A percentile compares a stretch with the other conserved stretches of the same genome.
Evolutionary conservation across 1,140 invertebrate genomes (phyloP).

Genomic region (Aphaenogaster ashmeadi): DNA sequence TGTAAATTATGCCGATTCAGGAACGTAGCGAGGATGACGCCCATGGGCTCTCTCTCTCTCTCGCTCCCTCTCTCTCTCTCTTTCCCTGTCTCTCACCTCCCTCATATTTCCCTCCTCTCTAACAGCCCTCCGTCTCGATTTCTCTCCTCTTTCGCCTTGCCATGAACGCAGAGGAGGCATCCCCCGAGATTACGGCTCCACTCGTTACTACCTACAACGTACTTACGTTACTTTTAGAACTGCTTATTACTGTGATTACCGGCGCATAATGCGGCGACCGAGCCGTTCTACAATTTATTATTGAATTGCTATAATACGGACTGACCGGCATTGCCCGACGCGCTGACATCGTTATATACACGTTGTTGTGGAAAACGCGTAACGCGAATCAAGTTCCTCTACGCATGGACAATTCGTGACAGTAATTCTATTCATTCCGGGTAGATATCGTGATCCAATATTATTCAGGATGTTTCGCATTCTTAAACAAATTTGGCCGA

Average conservation of each 20-base stretch:
- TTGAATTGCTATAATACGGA: conserved; percentile 83
- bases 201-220: conserved; percentile 84
- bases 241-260: conserved; percentile 85
- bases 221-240: conserved; percentile 84
- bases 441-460: neutral
- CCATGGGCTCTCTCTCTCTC: conserved; percentile 69
- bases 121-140: conserved; percentile 18
- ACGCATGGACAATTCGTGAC: neutral
- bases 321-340: conserved; percentile 40
- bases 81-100: neutral
- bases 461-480: neutral
- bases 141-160: conserved; percentile 39
- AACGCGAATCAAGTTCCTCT: conserved; percentile 43
- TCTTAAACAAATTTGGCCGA: neutral
- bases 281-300: conserved; percentile 84
- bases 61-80: conserved; percentile 48
- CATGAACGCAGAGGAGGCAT: conserved; percentile 55
- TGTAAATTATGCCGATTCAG: conserved; percentile 79
- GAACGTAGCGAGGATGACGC: conserved; percentile 74
- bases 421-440: neutral
- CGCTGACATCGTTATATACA: conserved; percentile 49
- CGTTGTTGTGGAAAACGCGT: conserved; percentile 64
- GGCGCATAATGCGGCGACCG: conserved; percentile 81
- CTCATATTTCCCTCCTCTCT: neutral
- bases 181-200: conserved; percentile 80